Evolutionary conservation across 2,113 vertebrate genomes (phyloP).

Genomic region (Colinus virginianus): DNA sequence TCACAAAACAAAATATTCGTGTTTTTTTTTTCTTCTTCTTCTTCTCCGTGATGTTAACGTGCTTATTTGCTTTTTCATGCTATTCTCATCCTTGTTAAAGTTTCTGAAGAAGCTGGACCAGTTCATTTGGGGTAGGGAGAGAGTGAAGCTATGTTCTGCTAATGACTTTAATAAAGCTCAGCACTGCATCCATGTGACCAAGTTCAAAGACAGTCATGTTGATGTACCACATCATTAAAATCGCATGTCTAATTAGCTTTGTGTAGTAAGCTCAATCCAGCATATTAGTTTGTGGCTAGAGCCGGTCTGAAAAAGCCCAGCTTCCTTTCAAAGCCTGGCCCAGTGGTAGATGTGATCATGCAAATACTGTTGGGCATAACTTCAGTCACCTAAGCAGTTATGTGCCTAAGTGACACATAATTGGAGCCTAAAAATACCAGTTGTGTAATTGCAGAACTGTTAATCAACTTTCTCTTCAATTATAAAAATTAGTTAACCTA

Average conservation of each 20-base stretch:
- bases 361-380: background rate
- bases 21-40: background rate
- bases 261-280: background rate
- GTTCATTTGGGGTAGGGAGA: background rate
- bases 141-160: background rate
- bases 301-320: background rate
- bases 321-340: background rate
- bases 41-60: background rate
- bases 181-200: background rate
- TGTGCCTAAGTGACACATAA: conserved; percentile 23
- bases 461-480: conserved; percentile 55
- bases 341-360: background rate
- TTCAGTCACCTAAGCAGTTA: conserved; percentile 39
- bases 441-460: conserved; percentile 53
- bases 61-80: background rate
- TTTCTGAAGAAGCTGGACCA: background rate
- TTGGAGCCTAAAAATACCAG: conserved; percentile 45
- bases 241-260: background rate
- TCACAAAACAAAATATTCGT: background rate
- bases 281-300: background rate
- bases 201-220: background rate
- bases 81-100: background rate
- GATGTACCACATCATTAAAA: background rate
- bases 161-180: background rate
- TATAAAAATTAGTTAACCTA: conserved; percentile 48